Base-by-base conservation (phyloP, 2,113 vertebrate genomes). In the Taurulus bubalis region DNA sequence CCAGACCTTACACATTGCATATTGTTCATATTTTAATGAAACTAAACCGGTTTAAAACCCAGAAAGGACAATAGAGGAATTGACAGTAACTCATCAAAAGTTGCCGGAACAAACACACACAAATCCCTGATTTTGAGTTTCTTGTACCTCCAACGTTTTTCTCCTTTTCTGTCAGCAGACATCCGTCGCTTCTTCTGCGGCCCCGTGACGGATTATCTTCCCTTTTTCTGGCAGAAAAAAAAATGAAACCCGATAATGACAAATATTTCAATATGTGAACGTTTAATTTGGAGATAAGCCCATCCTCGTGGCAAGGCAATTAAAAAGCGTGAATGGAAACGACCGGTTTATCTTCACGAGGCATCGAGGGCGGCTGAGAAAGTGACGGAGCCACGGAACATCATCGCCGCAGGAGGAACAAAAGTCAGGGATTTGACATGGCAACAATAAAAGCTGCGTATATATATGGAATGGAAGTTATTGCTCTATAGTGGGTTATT, bases 241-340 rank as follows among this genome's bases (percentile, higher is more conserved):
- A 71, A n/a, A 42, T n/a, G 34, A 73, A 56, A 36, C 47, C 38
- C 0, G 6, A 6, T 79, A 85, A 85, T 71, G 79, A 83, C 82
- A 90, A 67, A 85, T 84, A 82, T 84, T 87, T 82, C 79, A 85
- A 77, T 82, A 80, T 90, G 49, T 82, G 51, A 85, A 38, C 2
- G 34, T 89, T 36, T 85, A 68, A 71, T 79, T 67, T 60, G 76
- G 76, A 80, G 85, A 90, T 89, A 83, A 90, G 85, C 42, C 24
- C 64, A 2, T 75, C 82, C 77, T 77, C 40, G 3, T 60, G 79
- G 67, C 40, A 1, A 85, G 77, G 64, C 88, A 88, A 90, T 88
- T 90, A 88, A 83, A 81, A 40, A 8, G 49, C 6, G 1, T 69
- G 2, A 87, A 87, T 74, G 65, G 77, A 49, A 64, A 63, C 4